Conservation (phyloP, 2,113 vertebrate species). For the Etheostoma spectabile region DNA sequence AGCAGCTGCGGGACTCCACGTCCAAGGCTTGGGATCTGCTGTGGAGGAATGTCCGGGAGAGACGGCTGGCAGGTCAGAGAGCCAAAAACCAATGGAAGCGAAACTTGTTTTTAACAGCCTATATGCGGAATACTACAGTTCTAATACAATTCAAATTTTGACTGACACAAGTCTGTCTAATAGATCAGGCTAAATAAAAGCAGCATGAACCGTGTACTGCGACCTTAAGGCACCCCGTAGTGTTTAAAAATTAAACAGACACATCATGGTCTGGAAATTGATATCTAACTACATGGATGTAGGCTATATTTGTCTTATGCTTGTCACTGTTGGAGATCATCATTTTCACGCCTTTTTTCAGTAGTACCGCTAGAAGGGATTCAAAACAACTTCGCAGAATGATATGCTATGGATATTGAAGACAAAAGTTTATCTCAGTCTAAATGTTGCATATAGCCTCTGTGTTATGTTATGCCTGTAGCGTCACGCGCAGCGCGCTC, state of each 20-base stretch:
- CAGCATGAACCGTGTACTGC: background rate
- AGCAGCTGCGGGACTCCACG: conserved; percentile 95
- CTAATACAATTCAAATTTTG: background rate
- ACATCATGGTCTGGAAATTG: background rate
- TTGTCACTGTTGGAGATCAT: background rate
- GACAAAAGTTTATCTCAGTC: conserved; percentile 49
- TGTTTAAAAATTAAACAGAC: background rate
- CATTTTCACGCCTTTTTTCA: too few species aligned
- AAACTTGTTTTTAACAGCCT: background rate
- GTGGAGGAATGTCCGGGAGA: conserved; percentile 93
- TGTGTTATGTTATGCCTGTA: conserved; percentile 7
- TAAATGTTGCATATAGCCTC: background rate
- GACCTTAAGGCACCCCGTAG: background rate
- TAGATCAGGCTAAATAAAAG: background rate
- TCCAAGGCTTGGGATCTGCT: conserved; percentile 95
- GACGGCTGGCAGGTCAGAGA: conserved; percentile 93
- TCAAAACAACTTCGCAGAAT: background rate
- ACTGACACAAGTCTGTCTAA: conserved; percentile 1
- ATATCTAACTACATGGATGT: background rate
- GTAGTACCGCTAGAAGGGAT: too few species aligned
- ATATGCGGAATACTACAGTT: background rate
- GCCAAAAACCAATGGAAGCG: conserved; percentile 20
- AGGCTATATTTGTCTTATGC: background rate
- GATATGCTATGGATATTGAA: background rate
- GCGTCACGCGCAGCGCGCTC: conserved; percentile 51